Percentiles rank a stretch among this genome's conserved stretches.
Conservation (phyloP, 1,140 invertebrate genomes). For the Rhyacophila brunnea region DNA sequence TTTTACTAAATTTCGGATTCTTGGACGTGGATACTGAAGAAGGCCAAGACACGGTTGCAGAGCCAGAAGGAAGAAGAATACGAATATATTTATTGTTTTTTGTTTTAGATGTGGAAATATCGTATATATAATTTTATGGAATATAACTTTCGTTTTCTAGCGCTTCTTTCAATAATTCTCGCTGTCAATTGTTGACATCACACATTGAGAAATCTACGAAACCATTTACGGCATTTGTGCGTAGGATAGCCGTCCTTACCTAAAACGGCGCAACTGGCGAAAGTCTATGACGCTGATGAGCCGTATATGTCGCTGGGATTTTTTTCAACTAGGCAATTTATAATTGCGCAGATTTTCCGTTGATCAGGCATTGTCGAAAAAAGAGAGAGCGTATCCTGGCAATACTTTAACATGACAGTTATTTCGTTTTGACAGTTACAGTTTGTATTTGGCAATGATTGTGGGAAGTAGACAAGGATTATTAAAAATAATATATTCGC, state of each 20-base stretch:
- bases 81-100: too few relatives aligned
- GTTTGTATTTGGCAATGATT: neutral
- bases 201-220: too few relatives aligned
- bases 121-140: too few relatives aligned
- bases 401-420: conserved; percentile 3
- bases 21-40: too few relatives aligned
- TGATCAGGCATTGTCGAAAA: conserved; percentile 4
- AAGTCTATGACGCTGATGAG: conserved; percentile 12
- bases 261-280: conserved; percentile 16
- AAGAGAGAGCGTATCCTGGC: neutral
- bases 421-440: conserved; percentile 2
- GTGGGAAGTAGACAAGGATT: neutral
- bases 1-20: too few relatives aligned
- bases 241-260: conserved; percentile 22
- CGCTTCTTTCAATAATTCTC: too few relatives aligned
- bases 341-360: neutral
- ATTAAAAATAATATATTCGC: too few relatives aligned
- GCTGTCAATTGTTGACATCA: too few relatives aligned
- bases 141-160: too few relatives aligned
- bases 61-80: too few relatives aligned
- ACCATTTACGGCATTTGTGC: neutral
- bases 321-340: neutral
- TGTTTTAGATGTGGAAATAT: too few relatives aligned
- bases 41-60: too few relatives aligned
- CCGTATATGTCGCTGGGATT: neutral